Conservation (phyloP, 2,888 invertebrate species). For the Uloborus plumipes region DNA sequence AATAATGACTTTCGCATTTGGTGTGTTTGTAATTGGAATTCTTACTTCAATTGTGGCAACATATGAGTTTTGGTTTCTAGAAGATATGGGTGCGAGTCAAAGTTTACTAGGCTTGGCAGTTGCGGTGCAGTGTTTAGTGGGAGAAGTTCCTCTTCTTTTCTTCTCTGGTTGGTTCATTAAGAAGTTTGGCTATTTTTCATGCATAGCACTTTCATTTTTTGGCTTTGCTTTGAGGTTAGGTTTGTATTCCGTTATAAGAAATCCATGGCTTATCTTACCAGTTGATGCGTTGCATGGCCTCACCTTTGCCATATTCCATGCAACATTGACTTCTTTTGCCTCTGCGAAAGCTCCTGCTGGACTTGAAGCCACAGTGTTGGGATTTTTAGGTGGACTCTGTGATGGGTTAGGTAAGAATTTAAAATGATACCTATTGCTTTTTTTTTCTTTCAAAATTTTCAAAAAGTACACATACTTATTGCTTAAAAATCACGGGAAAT, state of each 20-base stretch:
- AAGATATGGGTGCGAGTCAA: slow-evolving; percentile 50
- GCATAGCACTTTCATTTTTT: slow-evolving; percentile 85
- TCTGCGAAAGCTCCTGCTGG: slow-evolving; percentile 35
- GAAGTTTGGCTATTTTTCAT: slow-evolving; percentile 82
- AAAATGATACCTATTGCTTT: too few species aligned
- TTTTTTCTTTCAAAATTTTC: too few species aligned
- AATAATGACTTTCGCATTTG: slow-evolving; percentile 31
- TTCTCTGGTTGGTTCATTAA: slow-evolving; percentile 79
- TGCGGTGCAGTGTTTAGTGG: slow-evolving; percentile 54
- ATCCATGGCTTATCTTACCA: slow-evolving; percentile 87
- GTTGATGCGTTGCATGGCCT: slow-evolving; percentile 89
- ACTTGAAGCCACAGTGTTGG: slow-evolving; percentile 83
- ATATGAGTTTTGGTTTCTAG: slow-evolving; percentile 64
- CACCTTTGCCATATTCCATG: slow-evolving; percentile 88
- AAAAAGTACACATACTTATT: too few species aligned
- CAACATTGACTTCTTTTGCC: slow-evolving; percentile 61
- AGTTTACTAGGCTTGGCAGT: slow-evolving; percentile 61
- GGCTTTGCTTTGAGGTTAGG: slow-evolving; percentile 85
- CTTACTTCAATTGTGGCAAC: slow-evolving; percentile 59
- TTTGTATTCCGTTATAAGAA: slow-evolving; percentile 82
- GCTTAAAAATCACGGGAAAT: too few species aligned
- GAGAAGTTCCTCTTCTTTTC: slow-evolving; percentile 67
- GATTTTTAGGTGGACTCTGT: slow-evolving; percentile 86
- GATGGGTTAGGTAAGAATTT: slow-evolving; percentile 80
- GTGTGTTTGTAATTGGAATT: slow-evolving; percentile 54